phyloP scores from a whole-genome alignment of 2,113 vertebrate genomes.

The Apteryx owenii region DNA sequence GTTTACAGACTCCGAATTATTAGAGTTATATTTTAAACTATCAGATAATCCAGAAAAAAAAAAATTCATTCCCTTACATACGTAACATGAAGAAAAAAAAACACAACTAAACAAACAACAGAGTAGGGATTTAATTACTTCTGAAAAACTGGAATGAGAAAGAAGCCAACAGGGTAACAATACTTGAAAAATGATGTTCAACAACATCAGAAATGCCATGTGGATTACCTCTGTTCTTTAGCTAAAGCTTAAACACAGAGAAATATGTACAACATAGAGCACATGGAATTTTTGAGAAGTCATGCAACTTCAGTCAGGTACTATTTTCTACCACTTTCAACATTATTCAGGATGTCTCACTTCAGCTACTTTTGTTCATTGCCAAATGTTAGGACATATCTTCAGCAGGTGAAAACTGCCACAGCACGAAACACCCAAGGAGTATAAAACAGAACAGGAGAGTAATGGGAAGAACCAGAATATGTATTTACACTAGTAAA shows the following conservation, averaged over 20 bases:
- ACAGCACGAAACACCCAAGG: not conserved
- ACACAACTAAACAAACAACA: not conserved
- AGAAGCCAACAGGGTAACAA: not conserved
- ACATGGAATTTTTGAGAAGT: not conserved
- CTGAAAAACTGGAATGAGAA: not conserved
- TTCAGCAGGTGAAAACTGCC: not conserved
- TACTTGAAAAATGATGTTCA: not conserved
- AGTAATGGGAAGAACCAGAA: not conserved
- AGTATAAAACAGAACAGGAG: not conserved
- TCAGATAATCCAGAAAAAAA: not conserved
- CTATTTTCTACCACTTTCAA: not conserved
- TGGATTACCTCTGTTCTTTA: not conserved
- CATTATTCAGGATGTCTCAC: not conserved
- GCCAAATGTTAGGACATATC: not conserved
- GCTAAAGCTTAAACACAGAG: not conserved
- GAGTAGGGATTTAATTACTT: not conserved
- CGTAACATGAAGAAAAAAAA: not conserved
- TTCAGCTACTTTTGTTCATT: slow-evolving; percentile 5
- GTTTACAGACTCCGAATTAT: not conserved
- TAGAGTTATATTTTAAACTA: not conserved
- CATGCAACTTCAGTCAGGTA: not conserved
- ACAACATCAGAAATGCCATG: not conserved
- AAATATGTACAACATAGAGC: not conserved
- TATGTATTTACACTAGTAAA: not conserved
- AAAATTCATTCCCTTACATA: not conserved